A percentile compares a stretch with the other conserved stretches of the same genome.
Evolutionary conservation across 2,113 vertebrate species (phyloP).

Genomic region (Porphyrio hochstetteri): DNA sequence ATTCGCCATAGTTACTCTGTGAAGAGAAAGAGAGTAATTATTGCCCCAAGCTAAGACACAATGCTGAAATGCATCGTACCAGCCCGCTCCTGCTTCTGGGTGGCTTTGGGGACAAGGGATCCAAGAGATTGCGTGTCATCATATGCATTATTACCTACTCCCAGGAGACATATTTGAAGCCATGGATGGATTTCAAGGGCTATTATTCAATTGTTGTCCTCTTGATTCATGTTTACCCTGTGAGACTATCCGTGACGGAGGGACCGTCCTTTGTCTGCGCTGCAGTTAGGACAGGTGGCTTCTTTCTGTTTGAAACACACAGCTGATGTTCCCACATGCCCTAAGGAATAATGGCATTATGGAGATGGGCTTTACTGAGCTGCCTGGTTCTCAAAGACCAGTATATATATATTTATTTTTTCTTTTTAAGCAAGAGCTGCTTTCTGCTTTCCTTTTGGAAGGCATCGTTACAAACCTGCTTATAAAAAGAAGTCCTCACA

Average conservation of each 20-base stretch:
- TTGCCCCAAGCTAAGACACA: neutral
- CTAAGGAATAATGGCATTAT: conserved; percentile 16
- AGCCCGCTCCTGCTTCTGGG: neutral
- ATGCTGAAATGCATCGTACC: neutral
- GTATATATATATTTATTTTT: neutral
- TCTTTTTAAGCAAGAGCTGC: neutral
- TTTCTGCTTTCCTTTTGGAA: neutral
- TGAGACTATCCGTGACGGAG: neutral
- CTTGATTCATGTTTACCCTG: conserved; percentile 1
- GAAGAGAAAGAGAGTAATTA: neutral
- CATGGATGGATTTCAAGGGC: conserved; percentile 1
- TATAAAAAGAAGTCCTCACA: neutral
- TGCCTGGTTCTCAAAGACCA: neutral
- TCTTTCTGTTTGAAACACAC: neutral
- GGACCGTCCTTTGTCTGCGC: conserved; percentile 1
- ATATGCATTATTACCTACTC: neutral
- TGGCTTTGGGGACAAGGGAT: neutral
- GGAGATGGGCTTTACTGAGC: conserved; percentile 22
- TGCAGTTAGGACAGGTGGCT: conserved; percentile 8
- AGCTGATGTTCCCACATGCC: conserved; percentile 9
- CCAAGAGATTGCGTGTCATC: neutral
- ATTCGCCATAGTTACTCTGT: neutral
- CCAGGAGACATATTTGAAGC: neutral
- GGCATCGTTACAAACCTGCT: neutral
- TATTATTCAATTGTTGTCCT: neutral